A percentile compares a stretch with the other conserved stretches of the same genome.
Conservation (phyloP, 2,888 invertebrate genomes). For the Brachylomia viminalis region DNA sequence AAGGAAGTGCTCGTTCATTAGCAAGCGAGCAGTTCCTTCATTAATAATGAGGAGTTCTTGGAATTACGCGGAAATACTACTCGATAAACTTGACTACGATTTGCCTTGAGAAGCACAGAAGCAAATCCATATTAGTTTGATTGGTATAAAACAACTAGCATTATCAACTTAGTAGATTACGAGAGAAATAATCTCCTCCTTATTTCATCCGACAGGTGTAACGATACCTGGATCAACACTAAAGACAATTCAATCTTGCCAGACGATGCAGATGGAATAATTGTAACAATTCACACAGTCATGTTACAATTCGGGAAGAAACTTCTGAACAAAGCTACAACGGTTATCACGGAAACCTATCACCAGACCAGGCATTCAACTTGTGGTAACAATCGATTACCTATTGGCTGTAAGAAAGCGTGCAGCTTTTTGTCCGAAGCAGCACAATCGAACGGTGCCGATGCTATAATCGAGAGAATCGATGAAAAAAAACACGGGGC, state of each 20-base stretch:
- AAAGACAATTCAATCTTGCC: conserved; percentile 9
- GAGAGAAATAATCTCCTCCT: background rate
- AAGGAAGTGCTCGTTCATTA: conserved; percentile 52
- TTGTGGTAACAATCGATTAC: conserved; percentile 62
- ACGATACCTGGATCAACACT: background rate
- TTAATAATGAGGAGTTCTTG: conserved; percentile 43
- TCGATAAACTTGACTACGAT: conserved; percentile 24
- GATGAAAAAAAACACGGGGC: conserved; percentile 37
- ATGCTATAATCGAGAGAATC: conserved; percentile 50
- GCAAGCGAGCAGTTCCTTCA: conserved; percentile 47
- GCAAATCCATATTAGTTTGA: background rate
- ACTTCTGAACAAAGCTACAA: conserved; percentile 33
- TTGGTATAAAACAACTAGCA: background rate
- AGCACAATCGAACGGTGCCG: conserved; percentile 54
- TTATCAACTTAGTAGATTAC: conserved; percentile 11
- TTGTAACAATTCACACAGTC: conserved; percentile 19
- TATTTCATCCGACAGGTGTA: background rate
- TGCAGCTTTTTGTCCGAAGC: conserved; percentile 55
- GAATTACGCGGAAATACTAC: conserved; percentile 33
- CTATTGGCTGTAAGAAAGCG: conserved; percentile 58
- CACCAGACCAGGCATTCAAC: conserved; percentile 49
- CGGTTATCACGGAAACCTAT: conserved; percentile 47
- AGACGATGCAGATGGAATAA: conserved; percentile 15
- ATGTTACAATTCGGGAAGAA: conserved; percentile 30
- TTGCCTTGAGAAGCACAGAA: conserved; percentile 19